Percentiles rank a stretch among this genome's conserved stretches.
phyloP scores from a whole-genome alignment of 2,888 invertebrate species.

The Ptilodon capucinus region DNA sequence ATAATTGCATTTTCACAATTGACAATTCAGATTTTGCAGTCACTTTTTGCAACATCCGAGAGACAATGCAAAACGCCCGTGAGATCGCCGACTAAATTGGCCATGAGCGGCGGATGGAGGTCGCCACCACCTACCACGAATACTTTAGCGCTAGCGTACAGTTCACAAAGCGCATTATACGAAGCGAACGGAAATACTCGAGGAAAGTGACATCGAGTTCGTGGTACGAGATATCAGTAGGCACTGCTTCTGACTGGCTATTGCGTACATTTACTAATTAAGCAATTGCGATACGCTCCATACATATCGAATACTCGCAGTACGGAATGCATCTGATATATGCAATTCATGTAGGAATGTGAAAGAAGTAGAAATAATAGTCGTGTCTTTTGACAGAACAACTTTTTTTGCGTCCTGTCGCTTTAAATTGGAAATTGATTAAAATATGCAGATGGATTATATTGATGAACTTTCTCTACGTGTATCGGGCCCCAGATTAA shows the following conservation, averaged over 20 bases:
- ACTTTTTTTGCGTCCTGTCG: constrained; percentile 7
- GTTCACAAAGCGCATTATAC: background rate
- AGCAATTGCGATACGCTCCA: constrained; percentile 26
- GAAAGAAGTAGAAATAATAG: constrained; percentile 3
- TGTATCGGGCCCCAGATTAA: background rate
- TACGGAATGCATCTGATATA: background rate
- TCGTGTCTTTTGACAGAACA: constrained; percentile 1
- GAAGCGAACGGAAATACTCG: constrained; percentile 1
- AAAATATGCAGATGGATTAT: background rate
- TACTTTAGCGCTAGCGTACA: background rate
- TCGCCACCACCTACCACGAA: constrained; percentile 45
- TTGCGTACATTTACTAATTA: constrained; percentile 35
- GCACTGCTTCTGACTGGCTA: constrained; percentile 11
- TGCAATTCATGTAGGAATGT: background rate
- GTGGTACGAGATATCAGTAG: constrained; percentile 20
- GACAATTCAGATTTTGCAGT: constrained; percentile 43
- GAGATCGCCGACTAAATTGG: constrained; percentile 62
- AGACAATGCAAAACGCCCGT: constrained; percentile 60
- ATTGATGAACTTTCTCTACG: constrained; percentile 6
- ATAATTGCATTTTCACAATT: constrained; percentile 49
- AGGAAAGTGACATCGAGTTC: constrained; percentile 8
- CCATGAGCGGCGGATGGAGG: constrained; percentile 65
- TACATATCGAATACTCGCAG: constrained; percentile 1
- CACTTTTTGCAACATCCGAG: constrained; percentile 54
- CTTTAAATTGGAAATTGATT: constrained; percentile 1